Evolutionary conservation across 2,113 vertebrate species (phyloP).

Genomic region (Daboia siamensis): DNA sequence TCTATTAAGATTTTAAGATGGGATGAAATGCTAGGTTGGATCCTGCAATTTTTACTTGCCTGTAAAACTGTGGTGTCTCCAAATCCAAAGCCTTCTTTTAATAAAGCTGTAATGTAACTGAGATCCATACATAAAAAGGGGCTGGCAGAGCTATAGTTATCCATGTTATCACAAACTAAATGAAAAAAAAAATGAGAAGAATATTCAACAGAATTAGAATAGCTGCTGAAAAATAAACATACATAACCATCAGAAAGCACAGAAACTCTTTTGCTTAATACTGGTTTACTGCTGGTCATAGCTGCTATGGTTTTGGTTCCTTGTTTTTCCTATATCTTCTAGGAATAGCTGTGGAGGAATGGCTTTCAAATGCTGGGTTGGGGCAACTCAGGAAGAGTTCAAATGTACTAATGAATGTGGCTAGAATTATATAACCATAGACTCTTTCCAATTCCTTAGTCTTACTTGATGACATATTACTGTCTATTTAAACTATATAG

Average conservation of each 20-base stretch:
- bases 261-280: background rate
- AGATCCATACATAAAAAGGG: constrained; percentile 98
- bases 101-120: constrained; percentile 90
- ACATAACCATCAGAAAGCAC: background rate
- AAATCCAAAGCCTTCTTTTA: constrained; percentile 97
- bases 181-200: constrained; percentile 8
- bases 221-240: background rate
- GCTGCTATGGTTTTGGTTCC: no score
- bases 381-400: background rate
- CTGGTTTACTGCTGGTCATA: background rate
- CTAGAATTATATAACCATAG: background rate
- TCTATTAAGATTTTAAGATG: background rate
- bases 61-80: constrained; percentile 85
- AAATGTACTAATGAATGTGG: background rate
- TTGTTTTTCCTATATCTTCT: background rate
- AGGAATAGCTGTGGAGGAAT: background rate
- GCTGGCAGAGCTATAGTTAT: constrained; percentile 83
- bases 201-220: background rate
- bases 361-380: background rate
- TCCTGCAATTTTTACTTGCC: constrained; percentile 67
- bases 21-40: background rate
- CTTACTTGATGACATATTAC: background rate
- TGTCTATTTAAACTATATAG: background rate
- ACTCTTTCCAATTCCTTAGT: background rate
- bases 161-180: constrained; percentile 90